Evolutionary conservation across 2,113 vertebrate species (phyloP).

Genomic region (Pluvianellus socialis): DNA sequence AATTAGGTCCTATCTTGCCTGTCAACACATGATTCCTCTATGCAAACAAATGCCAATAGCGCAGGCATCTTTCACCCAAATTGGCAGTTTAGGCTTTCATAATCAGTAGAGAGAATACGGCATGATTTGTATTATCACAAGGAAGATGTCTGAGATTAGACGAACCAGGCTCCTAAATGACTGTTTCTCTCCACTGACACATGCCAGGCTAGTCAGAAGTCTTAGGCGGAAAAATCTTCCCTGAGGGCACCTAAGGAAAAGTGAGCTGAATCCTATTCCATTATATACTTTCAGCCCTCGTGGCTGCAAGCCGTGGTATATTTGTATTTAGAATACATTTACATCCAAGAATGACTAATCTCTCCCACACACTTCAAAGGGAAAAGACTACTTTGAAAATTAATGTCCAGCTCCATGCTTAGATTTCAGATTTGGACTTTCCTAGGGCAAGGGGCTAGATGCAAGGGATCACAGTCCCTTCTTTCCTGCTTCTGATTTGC

Average conservation of each 20-base stretch:
- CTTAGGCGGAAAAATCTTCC: background rate
- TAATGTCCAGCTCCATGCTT: background rate
- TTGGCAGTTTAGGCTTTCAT: background rate
- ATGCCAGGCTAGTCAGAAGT: background rate
- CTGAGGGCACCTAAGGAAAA: background rate
- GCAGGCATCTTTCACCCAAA: background rate
- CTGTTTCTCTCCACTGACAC: background rate
- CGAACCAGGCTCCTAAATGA: background rate
- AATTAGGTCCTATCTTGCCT: background rate
- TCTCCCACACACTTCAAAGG: background rate
- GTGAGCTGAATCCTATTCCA: background rate
- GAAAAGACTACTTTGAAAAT: background rate
- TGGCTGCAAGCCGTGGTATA: background rate
- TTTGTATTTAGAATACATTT: background rate
- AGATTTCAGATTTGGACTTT: background rate
- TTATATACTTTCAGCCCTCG: background rate
- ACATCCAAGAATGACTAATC: background rate
- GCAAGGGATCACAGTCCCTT: background rate
- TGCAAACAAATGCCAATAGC: background rate
- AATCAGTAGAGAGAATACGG: background rate
- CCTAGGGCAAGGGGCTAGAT: background rate
- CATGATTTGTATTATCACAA: background rate
- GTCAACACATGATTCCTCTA: fast-evolving
- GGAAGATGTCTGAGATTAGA: background rate
- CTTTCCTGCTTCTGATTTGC: constrained; percentile 10